phyloP scores from a whole-genome alignment of 1,140 invertebrate genomes.

The Ooceraea biroi region DNA sequence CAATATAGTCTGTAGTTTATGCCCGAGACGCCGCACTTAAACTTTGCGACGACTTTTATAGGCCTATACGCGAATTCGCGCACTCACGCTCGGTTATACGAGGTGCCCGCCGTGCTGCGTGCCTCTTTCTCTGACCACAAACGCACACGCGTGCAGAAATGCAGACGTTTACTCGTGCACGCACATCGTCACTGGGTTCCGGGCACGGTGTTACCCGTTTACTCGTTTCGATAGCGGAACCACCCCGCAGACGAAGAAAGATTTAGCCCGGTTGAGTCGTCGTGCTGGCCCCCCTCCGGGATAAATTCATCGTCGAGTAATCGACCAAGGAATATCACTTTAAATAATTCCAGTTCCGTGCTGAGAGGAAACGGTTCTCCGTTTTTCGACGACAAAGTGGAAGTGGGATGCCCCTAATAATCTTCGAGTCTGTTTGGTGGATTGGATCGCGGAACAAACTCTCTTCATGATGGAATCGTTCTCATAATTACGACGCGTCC shows the following conservation, averaged over 20 bases:
- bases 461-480: neutral
- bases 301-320: no score
- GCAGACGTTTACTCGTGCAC: neutral
- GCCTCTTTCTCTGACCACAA: slow-evolving; percentile 52
- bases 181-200: neutral
- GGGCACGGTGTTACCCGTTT: neutral
- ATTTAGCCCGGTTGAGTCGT: no score
- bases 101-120: slow-evolving; percentile 17
- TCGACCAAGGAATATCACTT: no score
- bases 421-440: no score
- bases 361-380: no score
- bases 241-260: no score
- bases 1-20: slow-evolving; percentile 72
- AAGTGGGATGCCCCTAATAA: no score
- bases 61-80: slow-evolving; percentile 63
- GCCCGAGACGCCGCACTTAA: slow-evolving; percentile 64
- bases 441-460: no score
- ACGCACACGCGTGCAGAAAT: neutral
- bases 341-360: no score
- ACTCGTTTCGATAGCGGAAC: no score
- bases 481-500: slow-evolving; percentile 2
- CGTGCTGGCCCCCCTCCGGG: no score
- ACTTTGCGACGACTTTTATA: slow-evolving; percentile 72
- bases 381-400: no score
- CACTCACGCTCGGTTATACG: slow-evolving; percentile 67